Percentiles rank a stretch among this genome's conserved stretches.
Conservation (phyloP, 2,113 vertebrate species). For the Archocentrus centrarchus region DNA sequence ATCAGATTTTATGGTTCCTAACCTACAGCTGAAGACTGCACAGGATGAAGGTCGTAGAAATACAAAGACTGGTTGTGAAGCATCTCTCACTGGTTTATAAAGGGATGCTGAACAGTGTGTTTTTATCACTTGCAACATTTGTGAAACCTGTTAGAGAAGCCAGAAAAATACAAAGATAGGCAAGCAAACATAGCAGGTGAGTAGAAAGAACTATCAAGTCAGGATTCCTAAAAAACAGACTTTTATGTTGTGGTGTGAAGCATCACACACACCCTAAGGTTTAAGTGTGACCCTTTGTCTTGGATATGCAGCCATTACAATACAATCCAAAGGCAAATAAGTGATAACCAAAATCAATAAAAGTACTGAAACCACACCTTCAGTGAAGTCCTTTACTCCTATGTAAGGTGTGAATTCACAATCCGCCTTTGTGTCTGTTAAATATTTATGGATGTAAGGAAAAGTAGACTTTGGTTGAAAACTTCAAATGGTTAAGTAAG, state of each 20-base stretch:
- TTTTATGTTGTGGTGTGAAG: neutral
- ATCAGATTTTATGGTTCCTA: neutral
- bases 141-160: neutral
- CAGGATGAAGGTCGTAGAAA: neutral
- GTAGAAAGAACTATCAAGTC: neutral
- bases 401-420: neutral
- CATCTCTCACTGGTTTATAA: neutral
- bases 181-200: neutral
- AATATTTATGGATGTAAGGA: too few relatives aligned
- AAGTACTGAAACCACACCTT: neutral
- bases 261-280: accelerated
- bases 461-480: too few relatives aligned
- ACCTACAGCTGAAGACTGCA: neutral
- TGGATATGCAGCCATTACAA: neutral
- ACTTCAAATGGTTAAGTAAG: too few relatives aligned
- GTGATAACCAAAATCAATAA: accelerated
- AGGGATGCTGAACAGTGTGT: accelerated
- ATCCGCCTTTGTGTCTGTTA: too few relatives aligned
- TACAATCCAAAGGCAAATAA: neutral
- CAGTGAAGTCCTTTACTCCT: neutral
- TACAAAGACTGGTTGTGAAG: neutral
- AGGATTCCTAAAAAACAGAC: neutral
- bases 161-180: neutral
- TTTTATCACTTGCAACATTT: neutral
- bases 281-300: neutral